Base-by-base conservation (phyloP, 2,797 vertebrate species). In the Pogoniulus pusillus region DNA sequence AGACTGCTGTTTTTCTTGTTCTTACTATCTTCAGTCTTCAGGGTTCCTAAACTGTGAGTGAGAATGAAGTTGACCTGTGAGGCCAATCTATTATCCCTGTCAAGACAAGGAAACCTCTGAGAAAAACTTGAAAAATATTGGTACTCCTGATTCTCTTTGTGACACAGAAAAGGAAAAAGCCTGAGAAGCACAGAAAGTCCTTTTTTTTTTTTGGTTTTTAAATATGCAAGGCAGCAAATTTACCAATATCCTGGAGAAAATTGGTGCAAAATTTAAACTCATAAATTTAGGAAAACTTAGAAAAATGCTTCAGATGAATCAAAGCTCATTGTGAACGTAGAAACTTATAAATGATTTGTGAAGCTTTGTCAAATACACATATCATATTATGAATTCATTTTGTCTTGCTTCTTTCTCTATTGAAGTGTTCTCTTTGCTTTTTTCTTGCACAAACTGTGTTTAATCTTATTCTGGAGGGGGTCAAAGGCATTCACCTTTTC, bases 51-150 rank as follows among this genome's bases (percentile, higher is more conserved):
- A 94, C 60, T 92, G 22, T 79, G 53, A 19, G 30, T 94, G 71
- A 87, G 57, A 94, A 96, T 92, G 54, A 94, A 68, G 37, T 37
- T 96, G 82, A 91, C 72, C 79, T 89, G 19, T 80, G 85, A 95
- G 85, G 34, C 72, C 91, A 91, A 90, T 74, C 78, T 55, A 82
- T 95, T 97, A 93, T 95, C 30, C 5, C 20, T 81, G 30, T 59
- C 58, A 96, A 87, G 47, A 69, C 72, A 85, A 87, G 39, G 65
- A 95, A 96, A 94, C 9, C 55, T 96, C 89, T 93, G 82, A 84
- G 80, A 94, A 94, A 94, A 89, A 62, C 47, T 86, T 94, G 51
- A 29, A 90, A 96, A 95, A 80, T 92, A 90, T 60, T 93, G 35
- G n/a, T 58, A 82, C 32, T 85, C 34, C 20, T 16, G 23, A 41